Evolutionary conservation across 2,888 invertebrate genomes (phyloP).

Genomic region (Lasius platythorax): DNA sequence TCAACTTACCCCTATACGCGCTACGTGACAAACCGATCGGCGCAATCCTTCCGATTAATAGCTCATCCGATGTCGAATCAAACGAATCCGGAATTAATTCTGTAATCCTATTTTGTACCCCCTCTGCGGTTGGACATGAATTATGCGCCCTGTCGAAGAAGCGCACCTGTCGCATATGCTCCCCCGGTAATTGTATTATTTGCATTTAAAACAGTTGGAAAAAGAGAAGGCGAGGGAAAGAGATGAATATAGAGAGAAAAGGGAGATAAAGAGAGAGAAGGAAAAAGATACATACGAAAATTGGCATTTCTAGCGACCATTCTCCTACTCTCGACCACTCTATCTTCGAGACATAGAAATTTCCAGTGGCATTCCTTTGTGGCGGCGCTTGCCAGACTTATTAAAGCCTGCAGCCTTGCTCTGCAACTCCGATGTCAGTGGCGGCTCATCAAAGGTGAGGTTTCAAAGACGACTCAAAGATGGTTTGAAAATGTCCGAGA

Average conservation of each 20-base stretch:
- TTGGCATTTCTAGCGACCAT: constrained; percentile 33
- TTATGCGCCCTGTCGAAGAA: constrained; percentile 70
- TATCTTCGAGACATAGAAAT: constrained; percentile 71
- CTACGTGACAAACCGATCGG: constrained; percentile 53
- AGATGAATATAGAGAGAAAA: constrained; percentile 29
- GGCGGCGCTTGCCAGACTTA: constrained; percentile 64
- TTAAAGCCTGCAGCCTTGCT: constrained; percentile 67
- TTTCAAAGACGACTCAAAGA: constrained; percentile 58
- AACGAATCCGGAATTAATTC: constrained; percentile 69
- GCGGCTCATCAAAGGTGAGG: constrained; percentile 72
- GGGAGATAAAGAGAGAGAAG: constrained; percentile 1
- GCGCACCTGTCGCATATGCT: constrained; percentile 71
- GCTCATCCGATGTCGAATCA: constrained; percentile 58
- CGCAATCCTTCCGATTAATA: constrained; percentile 75
- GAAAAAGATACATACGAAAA: constrained; percentile 47
- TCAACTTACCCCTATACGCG: constrained; percentile 1
- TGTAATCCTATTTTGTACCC: constrained; percentile 42
- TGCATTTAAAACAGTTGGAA: constrained; percentile 73
- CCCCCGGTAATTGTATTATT: constrained; percentile 73
- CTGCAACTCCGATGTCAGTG: constrained; percentile 63
- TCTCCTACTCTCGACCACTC: constrained; percentile 60
- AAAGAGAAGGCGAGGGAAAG: constrained; percentile 38
- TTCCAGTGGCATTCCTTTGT: constrained; percentile 74
- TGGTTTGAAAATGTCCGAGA: constrained; percentile 49
- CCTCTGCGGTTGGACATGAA: constrained; percentile 61